Conservation (phyloP, 2,888 invertebrate species). For the Pachliopta kotzebuea region DNA sequence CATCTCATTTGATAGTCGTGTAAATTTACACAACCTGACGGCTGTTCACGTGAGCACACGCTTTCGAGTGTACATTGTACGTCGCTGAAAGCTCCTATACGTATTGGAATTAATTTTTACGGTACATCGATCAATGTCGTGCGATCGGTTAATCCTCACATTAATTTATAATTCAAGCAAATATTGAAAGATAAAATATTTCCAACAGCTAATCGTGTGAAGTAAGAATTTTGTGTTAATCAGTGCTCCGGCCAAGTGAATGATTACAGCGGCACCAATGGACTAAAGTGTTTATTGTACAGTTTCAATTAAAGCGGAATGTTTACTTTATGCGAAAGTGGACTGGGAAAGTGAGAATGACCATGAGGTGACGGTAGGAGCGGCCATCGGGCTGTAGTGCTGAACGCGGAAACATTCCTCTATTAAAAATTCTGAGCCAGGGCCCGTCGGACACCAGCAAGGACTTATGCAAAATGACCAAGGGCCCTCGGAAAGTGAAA, state of each 20-base stretch:
- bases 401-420: slow-evolving; percentile 70
- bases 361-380: slow-evolving; percentile 63
- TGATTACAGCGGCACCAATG: slow-evolving; percentile 50
- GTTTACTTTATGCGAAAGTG: slow-evolving; percentile 50
- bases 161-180: slow-evolving; percentile 34
- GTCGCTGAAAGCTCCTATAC: slow-evolving; percentile 30
- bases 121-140: slow-evolving; percentile 36
- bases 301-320: slow-evolving; percentile 39
- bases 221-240: slow-evolving; percentile 40
- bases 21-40: slow-evolving; percentile 28
- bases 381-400: slow-evolving; percentile 59
- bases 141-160: slow-evolving; percentile 49
- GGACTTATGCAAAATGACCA: slow-evolving; percentile 79
- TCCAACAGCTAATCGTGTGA: slow-evolving; percentile 35
- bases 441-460: slow-evolving; percentile 71
- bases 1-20: slow-evolving; percentile 20
- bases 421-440: slow-evolving; percentile 75
- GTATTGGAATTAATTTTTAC: no score
- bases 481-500: slow-evolving; percentile 80
- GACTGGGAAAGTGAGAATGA: slow-evolving; percentile 54
- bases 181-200: slow-evolving; percentile 33
- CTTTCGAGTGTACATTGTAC: slow-evolving; percentile 35
- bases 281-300: slow-evolving; percentile 44
- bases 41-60: slow-evolving; percentile 22
- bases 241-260: slow-evolving; percentile 50